Evolutionary conservation across 2,888 invertebrate genomes (phyloP), one percentile per base, ranked within the genome.

Genomic region (Tetramorium bicarinatum): DNA sequence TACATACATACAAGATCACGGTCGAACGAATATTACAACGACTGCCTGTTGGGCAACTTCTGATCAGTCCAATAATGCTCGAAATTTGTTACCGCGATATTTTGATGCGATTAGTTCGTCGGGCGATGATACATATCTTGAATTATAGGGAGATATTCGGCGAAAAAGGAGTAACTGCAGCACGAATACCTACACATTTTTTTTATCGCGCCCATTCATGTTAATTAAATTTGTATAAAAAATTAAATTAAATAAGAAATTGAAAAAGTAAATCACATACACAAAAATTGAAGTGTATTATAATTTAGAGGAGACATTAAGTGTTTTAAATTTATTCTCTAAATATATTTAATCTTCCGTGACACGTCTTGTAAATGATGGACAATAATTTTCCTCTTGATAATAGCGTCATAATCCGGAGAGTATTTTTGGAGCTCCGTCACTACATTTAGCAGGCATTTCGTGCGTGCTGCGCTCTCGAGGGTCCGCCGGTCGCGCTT

Each of bases 11-110:
- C n/a, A 71, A 82, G 74, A 81, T 72, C 66, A 82, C 49, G 84
- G 67, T 38, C 80, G 54, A 80, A 21, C 8, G 44, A 29, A 80
- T 61, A 61, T 34, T 41, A 38, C n/a, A 75, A 59, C 44, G 47
- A 34, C 29, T 38, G 61, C 61, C 61, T 69, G 77, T 77, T 69
- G 34, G 25, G 77, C 69, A 69, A 77, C 44, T 69, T 44, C 44
- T 77, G 25, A 29, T 21, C 69, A 15, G n/a, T 77, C 29, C 25
- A 56, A 69, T 69, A 69, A 69, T 15, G 56, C 34, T 44, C 44
- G 54, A 44, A 67, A 54, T 77, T 69, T 56, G 18, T 52, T 47
- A 72, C 41, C 41, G 25, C 21, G 21, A 38, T n/a, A 25, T 56
- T 44, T 59, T 34, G 13, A 29, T 25, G 29, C 44, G 21, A 71